phyloP scores from a whole-genome alignment of 2,888 invertebrate genomes.

The Cheilosia urbana region DNA sequence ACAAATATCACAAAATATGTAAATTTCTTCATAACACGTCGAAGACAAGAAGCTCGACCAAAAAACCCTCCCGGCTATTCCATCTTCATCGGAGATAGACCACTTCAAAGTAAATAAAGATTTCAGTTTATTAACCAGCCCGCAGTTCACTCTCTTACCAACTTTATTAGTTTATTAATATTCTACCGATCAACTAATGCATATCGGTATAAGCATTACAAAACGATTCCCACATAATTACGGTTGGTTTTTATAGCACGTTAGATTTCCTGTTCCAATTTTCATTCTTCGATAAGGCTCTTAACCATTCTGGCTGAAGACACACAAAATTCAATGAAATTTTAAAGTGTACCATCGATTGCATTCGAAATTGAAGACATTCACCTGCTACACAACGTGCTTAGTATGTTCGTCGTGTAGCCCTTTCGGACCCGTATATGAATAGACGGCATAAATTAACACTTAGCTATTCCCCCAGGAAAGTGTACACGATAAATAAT shows the following conservation, averaged over 20 bases:
- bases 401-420: constrained; percentile 51
- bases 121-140: no score
- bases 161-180: constrained; percentile 1
- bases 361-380: constrained; percentile 42
- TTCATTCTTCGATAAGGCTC: constrained; percentile 15
- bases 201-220: background rate
- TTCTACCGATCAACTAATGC: background rate
- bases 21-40: no score
- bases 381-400: constrained; percentile 10
- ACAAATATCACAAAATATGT: no score
- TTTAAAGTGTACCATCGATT: constrained; percentile 17
- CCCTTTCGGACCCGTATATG: constrained; percentile 9
- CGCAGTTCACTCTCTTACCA: no score
- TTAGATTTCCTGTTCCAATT: constrained; percentile 63
- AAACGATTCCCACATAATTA: constrained; percentile 31
- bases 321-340: constrained; percentile 25
- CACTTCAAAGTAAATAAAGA: no score
- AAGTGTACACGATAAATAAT: constrained; percentile 57
- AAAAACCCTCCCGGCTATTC: no score
- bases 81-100: no score
- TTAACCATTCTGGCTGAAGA: background rate
- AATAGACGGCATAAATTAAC: constrained; percentile 60
- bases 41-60: no score
- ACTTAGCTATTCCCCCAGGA: constrained; percentile 35
- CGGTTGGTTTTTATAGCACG: constrained; percentile 9